Evolutionary conservation across 2,888 invertebrate species (phyloP).

Genomic region (Eudasyphora cyanicolor): DNA sequence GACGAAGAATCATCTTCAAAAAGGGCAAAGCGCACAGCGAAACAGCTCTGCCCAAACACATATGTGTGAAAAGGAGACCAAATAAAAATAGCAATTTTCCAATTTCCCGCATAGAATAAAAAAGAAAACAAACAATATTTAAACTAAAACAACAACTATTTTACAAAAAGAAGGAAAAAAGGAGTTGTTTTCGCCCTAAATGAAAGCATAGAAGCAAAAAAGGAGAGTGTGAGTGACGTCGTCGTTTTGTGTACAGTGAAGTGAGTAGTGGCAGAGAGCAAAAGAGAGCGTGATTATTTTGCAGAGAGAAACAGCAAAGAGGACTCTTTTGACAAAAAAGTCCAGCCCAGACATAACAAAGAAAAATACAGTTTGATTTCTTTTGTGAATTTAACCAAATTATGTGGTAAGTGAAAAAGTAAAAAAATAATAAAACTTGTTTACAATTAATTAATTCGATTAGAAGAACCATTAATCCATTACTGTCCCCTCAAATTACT

Average conservation of each 20-base stretch:
- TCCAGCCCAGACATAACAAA: background rate
- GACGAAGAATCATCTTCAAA: background rate
- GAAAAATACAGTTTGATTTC: conserved; percentile 30
- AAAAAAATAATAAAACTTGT: too few species aligned
- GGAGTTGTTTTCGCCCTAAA: conserved; percentile 39
- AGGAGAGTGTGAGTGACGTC: conserved; percentile 7
- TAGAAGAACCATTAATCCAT: too few species aligned
- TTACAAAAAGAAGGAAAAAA: conserved; percentile 20
- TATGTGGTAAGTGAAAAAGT: conserved; percentile 68
- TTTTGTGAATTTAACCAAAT: conserved; percentile 60
- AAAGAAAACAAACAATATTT: background rate
- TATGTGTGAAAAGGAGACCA: background rate
- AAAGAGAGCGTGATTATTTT: conserved; percentile 49
- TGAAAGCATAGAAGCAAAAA: background rate
- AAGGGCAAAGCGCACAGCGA: background rate
- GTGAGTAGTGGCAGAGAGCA: conserved; percentile 1
- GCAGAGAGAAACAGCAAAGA: conserved; percentile 6
- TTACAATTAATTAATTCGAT: too few species aligned
- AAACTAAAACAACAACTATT: background rate
- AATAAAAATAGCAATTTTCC: background rate
- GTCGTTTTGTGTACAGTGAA: background rate
- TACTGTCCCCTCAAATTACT: too few species aligned
- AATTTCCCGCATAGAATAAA: background rate
- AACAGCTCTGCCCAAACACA: background rate
- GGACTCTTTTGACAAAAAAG: background rate